These are phyloP conservation scores for Antidorcas marsupialis DNA, from an alignment of 2,113 vertebrate genomes.

Conservation along the genomic window DNA sequence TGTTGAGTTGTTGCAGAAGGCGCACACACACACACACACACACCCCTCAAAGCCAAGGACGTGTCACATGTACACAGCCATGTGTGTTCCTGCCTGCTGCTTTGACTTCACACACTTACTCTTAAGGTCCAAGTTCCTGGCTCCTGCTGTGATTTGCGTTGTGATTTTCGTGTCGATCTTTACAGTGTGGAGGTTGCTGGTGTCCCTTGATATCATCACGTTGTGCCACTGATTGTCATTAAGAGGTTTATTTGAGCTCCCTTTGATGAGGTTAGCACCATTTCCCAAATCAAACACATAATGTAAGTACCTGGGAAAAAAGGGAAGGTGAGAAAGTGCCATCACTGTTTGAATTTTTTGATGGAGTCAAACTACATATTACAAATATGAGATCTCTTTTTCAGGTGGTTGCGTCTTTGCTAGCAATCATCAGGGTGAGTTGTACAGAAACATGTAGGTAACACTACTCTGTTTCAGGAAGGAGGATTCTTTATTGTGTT, in stretches of 20 bases:
- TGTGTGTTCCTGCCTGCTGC: rapidly evolving
- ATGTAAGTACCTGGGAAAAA: constrained; percentile 89
- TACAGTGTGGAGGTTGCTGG: constrained; percentile 96
- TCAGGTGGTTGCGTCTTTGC: rapidly evolving
- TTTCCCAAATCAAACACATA: constrained; percentile 98
- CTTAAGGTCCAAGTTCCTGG: constrained; percentile 96
- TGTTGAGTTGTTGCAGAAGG: background rate
- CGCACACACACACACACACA: rapidly evolving
- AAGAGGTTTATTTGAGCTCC: constrained; percentile 96
- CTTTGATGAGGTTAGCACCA: constrained; percentile 96
- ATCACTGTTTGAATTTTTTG: background rate
- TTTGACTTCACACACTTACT: constrained; percentile 81
- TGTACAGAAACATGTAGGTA: background rate
- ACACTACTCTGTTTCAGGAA: background rate
- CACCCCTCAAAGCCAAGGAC: background rate
- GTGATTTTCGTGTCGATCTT: constrained; percentile 98
- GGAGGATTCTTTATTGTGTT: background rate
- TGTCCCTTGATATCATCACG: constrained; percentile 96
- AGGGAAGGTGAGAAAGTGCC: background rate
- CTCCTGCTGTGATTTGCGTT: constrained; percentile 94
- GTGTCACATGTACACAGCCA: too few relatives aligned
- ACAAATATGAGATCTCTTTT: background rate
- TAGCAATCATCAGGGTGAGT: background rate
- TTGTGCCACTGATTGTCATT: constrained; percentile 99
- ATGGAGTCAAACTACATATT: background rate